Base-by-base conservation (phyloP, 2,888 invertebrate genomes). In the Limnephilus lunatus region DNA sequence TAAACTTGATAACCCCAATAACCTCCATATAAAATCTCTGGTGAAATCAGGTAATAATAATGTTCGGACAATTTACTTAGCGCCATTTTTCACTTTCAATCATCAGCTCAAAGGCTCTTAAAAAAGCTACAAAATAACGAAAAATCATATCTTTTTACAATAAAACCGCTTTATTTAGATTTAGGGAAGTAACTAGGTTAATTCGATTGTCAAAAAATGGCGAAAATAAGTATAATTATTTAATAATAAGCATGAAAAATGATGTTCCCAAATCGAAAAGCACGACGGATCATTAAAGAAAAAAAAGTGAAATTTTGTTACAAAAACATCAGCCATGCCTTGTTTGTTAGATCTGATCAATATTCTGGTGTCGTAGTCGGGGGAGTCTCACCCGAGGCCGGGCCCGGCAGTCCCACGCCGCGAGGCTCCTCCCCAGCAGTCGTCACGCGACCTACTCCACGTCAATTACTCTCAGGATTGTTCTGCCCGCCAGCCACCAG, bases 351-450 rank as follows among this genome's bases (percentile, higher is more conserved):
- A 7, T 19, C 68, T 83, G 35, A 86, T 86, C 25, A 86, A 30
- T 86, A 86, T 86, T 86, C 85, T 30, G n/a, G n/a, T 14, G 30
- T 30, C 85, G 39, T 25, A 35, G 85, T 35, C 39, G 25, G 68
- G 25, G 25, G 44, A 12, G n/a, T n/a, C 32, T 68, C 68, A 9
- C 68, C 68, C 19, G 25, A 7, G 19, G 15, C 39, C 39, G 39
- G 39, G 39, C 39, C 39, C 7, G 5, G 39, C 1, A 4, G 68
- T 53, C 53, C 19, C 53, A 19, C 53, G 19, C 25, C 68, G 68
- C 68, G 68, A 82, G 85, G 44, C 44, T 85, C 85, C 35, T 32
- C 85, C 25, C 68, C 4, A 68, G n/a, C 35, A 25, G n/a, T n/a
- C 85, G 85, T 85, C 85, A 12, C 30, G 44, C 39, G 25, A 39